Evolutionary conservation across 2,888 invertebrate species (phyloP).

Genomic region (Torymus tubicola): DNA sequence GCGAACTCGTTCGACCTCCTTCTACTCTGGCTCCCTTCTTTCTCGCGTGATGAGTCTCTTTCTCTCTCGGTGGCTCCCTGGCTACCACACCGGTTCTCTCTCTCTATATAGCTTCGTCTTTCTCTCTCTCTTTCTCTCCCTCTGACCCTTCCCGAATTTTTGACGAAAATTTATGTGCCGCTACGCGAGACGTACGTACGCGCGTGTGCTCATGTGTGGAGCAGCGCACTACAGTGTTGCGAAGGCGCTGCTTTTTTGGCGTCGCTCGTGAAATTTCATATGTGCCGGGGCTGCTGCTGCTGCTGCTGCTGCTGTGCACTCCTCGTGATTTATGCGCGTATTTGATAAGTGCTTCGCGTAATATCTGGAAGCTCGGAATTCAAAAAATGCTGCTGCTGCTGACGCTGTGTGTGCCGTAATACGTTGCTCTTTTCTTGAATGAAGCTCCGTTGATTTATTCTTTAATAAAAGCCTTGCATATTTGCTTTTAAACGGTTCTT

Average conservation of each 20-base stretch:
- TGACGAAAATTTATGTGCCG: slow-evolving; percentile 58
- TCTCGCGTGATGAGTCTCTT: slow-evolving; percentile 55
- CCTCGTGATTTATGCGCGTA: slow-evolving; percentile 52
- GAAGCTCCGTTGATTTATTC: slow-evolving; percentile 6
- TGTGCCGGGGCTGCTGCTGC: neutral
- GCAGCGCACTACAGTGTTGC: slow-evolving; percentile 34
- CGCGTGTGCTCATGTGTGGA: neutral
- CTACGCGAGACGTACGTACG: slow-evolving; percentile 24
- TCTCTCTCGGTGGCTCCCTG: neutral
- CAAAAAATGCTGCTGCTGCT: slow-evolving; percentile 1
- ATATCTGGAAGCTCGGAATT: slow-evolving; percentile 37
- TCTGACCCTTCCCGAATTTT: slow-evolving; percentile 54
- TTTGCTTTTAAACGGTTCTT: neutral
- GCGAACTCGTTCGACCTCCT: slow-evolving; percentile 52
- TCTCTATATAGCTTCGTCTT: too few relatives aligned
- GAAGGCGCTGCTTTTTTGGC: slow-evolving; percentile 1
- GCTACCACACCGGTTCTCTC: too few relatives aligned
- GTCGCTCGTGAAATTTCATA: slow-evolving; percentile 37
- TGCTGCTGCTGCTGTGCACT: neutral
- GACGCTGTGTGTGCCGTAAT: neutral
- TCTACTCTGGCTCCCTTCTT: neutral
- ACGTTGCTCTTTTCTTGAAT: too few relatives aligned
- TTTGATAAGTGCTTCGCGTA: slow-evolving; percentile 50
- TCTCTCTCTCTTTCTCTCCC: neutral
- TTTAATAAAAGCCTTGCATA: neutral